These are phyloP conservation scores for Piprites chloris DNA, from an alignment of 2,113 vertebrate species.

Conservation along the genomic window DNA sequence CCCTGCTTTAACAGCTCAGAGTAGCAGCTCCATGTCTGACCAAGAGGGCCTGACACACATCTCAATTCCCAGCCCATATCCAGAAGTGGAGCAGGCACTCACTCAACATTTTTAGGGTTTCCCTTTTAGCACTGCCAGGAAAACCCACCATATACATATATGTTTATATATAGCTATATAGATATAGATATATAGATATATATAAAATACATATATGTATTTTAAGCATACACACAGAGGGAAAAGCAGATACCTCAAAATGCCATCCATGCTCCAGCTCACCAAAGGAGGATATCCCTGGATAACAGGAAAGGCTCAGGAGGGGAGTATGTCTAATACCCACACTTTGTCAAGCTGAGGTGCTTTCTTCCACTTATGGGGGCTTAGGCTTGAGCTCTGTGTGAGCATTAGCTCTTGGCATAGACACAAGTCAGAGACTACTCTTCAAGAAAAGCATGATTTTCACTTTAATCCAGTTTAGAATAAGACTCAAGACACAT, in stretches of 20 bases:
- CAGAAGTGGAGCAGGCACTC: too few relatives aligned
- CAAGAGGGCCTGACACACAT: neutral
- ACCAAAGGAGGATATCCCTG: neutral
- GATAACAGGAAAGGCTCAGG: neutral
- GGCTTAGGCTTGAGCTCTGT: neutral
- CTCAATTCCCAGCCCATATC: neutral
- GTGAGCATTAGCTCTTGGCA: neutral
- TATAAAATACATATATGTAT: too few relatives aligned
- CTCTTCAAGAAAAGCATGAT: neutral
- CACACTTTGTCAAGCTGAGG: rapidly evolving
- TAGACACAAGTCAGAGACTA: neutral
- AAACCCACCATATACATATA: neutral
- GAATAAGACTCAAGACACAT: neutral
- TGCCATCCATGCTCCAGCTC: neutral
- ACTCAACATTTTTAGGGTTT: neutral
- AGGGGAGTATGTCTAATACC: neutral
- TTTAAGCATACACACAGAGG: neutral
- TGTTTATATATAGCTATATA: too few relatives aligned
- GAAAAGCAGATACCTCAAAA: neutral
- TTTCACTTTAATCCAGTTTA: neutral
- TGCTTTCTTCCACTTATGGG: neutral
- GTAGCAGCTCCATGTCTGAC: neutral
- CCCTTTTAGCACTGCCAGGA: neutral
- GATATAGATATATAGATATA: too few relatives aligned
- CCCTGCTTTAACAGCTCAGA: neutral